Conservation (phyloP, 2,888 invertebrate genomes). For the Cenopis cana region DNA sequence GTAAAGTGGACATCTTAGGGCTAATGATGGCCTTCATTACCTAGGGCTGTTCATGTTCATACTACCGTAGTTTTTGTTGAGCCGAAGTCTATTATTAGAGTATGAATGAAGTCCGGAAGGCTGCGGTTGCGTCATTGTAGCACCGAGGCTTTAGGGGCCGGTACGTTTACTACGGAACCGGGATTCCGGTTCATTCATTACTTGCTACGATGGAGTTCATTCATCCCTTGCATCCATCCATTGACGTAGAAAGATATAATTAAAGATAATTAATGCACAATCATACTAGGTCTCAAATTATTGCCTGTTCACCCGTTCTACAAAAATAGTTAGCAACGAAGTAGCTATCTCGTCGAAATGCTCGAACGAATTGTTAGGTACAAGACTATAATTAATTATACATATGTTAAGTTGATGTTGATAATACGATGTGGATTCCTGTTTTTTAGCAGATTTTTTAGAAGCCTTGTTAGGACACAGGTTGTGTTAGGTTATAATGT, state of each 20-base stretch:
- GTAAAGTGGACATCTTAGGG: neutral
- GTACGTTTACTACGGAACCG: constrained; percentile 12
- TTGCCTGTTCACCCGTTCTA: too few species aligned
- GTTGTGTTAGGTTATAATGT: too few species aligned
- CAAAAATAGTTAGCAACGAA: too few species aligned
- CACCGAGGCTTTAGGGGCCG: constrained; percentile 42
- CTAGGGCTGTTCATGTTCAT: constrained; percentile 4
- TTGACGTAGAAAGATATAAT: neutral
- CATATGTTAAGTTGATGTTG: too few species aligned
- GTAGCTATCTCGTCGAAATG: too few species aligned
- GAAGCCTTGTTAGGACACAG: too few species aligned
- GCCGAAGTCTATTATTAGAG: constrained; percentile 55
- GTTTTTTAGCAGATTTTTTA: too few species aligned
- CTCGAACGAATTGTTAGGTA: too few species aligned
- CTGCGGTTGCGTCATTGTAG: constrained; percentile 48
- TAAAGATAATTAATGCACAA: neutral
- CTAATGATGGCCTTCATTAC: neutral
- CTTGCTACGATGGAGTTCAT: constrained; percentile 2
- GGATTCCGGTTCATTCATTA: constrained; percentile 27
- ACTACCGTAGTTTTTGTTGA: neutral
- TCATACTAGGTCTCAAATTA: neutral
- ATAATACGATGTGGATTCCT: too few species aligned
- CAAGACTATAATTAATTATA: too few species aligned
- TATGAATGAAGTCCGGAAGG: constrained; percentile 60
- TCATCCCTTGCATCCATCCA: neutral